phyloP scores from a whole-genome alignment of 64 coral and sea anemone genomes.

The Montipora sp. region DNA sequence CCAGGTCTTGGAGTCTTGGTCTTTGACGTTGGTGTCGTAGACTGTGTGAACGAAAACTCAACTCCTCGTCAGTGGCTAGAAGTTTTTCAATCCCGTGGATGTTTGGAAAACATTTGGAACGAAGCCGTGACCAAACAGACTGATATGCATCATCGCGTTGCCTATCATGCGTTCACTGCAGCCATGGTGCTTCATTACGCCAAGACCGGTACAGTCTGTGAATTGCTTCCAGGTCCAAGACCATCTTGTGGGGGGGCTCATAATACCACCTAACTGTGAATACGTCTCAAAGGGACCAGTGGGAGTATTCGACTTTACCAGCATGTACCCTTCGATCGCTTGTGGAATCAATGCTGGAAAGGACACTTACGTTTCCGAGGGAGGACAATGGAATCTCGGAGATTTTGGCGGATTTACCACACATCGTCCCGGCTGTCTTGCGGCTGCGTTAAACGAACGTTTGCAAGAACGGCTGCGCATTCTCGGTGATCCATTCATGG shows the following conservation, averaged over 20 bases:
- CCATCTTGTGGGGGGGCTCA: neutral
- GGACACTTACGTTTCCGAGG: neutral
- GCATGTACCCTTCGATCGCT: neutral
- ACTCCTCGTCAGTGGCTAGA: neutral
- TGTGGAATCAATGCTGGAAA: neutral
- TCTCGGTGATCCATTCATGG: neutral
- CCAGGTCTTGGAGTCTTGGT: neutral
- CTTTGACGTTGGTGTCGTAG: neutral
- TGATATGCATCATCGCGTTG: neutral
- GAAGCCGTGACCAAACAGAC: neutral
- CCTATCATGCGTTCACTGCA: neutral
- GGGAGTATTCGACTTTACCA: neutral
- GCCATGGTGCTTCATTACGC: neutral
- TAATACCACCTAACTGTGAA: neutral
- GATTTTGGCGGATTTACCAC: neutral
- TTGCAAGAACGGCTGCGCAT: neutral
- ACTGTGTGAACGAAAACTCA: too few relatives aligned
- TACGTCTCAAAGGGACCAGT: neutral
- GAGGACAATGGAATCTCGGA: neutral
- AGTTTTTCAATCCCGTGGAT: neutral
- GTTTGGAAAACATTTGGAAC: neutral
- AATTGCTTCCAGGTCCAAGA: neutral
- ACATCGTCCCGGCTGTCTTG: neutral
- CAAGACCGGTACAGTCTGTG: neutral
- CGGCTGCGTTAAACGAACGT: neutral